Evolutionary conservation across 2,888 invertebrate species (phyloP).

Genomic region (Eledone cirrhosa): DNA sequence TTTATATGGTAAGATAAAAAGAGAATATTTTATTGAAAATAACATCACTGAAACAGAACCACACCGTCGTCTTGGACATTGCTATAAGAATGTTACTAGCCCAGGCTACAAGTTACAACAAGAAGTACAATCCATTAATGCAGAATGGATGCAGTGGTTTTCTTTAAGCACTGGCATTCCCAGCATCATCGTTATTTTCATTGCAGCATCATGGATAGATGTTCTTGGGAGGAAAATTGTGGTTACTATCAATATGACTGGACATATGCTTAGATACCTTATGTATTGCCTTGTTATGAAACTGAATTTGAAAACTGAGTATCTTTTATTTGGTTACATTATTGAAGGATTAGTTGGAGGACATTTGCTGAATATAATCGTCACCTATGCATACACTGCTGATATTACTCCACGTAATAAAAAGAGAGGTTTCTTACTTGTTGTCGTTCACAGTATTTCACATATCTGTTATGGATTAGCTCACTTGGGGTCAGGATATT

Average conservation of each 20-base stretch:
- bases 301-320: conserved; percentile 35
- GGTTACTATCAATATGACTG: conserved; percentile 37
- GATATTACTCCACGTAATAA: conserved; percentile 41
- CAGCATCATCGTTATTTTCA: conserved; percentile 34
- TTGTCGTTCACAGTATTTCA: conserved; percentile 36
- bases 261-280: conserved; percentile 36
- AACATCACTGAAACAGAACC: not conserved
- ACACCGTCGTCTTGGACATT: not conserved
- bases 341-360: conserved; percentile 42
- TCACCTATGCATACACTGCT: conserved; percentile 37
- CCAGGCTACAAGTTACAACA: conserved; percentile 29
- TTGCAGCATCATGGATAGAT: conserved; percentile 40
- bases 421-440: conserved; percentile 37
- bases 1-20: not conserved
- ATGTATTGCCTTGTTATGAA: conserved; percentile 34
- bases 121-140: conserved; percentile 36
- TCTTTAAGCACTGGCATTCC: conserved; percentile 36
- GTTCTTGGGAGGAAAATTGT: conserved; percentile 41
- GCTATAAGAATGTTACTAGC: not conserved
- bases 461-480: conserved; percentile 35
- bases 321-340: conserved; percentile 34
- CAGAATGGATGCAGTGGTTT: conserved; percentile 37
- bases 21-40: not conserved
- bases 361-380: conserved; percentile 35
- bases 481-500: conserved; percentile 37